A percentile compares a stretch with the other conserved stretches of the same genome.
phyloP scores from a whole-genome alignment of 2,888 invertebrate species.

The Drosophila siamana region DNA sequence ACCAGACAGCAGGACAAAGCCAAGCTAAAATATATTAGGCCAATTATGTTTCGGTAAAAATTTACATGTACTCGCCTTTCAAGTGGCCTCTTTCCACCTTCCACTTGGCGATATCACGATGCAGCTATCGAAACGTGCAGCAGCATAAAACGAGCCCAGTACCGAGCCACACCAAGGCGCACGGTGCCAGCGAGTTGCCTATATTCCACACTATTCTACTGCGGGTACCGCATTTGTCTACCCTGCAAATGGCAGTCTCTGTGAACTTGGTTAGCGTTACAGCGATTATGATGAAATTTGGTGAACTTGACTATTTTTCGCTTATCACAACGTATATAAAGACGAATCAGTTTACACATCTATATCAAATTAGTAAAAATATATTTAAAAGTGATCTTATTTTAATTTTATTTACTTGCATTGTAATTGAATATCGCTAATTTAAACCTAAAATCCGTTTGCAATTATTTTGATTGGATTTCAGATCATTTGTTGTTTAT shows the following conservation, averaged over 20 bases:
- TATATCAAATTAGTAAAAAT: no score
- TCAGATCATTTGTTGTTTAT: no score
- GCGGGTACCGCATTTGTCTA: no score
- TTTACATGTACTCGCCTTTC: constrained; percentile 71
- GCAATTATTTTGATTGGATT: no score
- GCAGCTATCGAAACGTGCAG: constrained; percentile 67
- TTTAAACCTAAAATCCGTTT: no score
- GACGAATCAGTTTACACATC: no score
- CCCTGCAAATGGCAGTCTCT: no score
- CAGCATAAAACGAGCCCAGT: constrained; percentile 59
- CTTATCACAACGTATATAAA: no score
- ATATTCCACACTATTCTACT: background rate
- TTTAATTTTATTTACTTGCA: no score
- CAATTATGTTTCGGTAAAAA: constrained; percentile 74
- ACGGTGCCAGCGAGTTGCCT: constrained; percentile 32
- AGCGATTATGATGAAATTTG: background rate
- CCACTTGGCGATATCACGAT: constrained; percentile 64
- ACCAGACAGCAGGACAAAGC: constrained; percentile 49
- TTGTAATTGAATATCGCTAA: no score
- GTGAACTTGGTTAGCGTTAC: background rate
- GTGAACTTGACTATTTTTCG: background rate
- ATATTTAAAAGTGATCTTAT: no score
- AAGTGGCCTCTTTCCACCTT: constrained; percentile 56
- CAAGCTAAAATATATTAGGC: constrained; percentile 74
- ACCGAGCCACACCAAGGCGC: constrained; percentile 2